Evolutionary conservation across 2,113 vertebrate genomes (phyloP).

Genomic region (Centropristis striata): DNA sequence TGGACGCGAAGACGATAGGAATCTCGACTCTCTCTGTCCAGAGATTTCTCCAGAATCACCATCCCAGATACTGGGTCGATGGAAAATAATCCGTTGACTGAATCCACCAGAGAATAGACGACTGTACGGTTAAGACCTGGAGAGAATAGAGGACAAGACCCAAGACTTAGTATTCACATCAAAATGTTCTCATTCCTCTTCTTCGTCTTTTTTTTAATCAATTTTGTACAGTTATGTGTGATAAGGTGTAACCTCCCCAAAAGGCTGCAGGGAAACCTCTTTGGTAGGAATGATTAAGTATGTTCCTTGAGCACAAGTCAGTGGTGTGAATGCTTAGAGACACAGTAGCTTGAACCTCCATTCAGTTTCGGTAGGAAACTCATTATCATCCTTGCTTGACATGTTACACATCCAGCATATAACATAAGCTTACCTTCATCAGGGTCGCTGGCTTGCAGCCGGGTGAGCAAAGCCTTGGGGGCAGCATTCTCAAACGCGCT

Average conservation of each 20-base stretch:
- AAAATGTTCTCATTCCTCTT: not conserved
- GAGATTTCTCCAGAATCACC: conserved; percentile 90
- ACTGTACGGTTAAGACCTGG: conserved; percentile 93
- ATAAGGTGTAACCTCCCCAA: not conserved
- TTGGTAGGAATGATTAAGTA: not conserved
- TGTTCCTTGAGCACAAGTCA: not conserved
- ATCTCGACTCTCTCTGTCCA: conserved; percentile 92
- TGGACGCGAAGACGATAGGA: conserved; percentile 90
- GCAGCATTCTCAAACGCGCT: conserved; percentile 93
- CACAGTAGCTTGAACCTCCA: not conserved
- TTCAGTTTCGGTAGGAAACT: not conserved
- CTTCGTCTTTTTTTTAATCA: not conserved
- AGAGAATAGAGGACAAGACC: conserved; percentile 23
- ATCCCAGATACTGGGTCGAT: conserved; percentile 91
- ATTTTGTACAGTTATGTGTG: not conserved
- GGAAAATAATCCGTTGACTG: conserved; percentile 90
- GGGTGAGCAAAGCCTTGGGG: conserved; percentile 92
- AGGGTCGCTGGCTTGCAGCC: conserved; percentile 93
- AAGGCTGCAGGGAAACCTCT: not conserved
- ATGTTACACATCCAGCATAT: not conserved
- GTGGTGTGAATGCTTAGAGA: not conserved
- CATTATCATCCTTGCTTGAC: not conserved
- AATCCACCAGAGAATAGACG: conserved; percentile 91
- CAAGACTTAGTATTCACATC: not conserved
- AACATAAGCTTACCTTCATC: conserved; percentile 89